Conservation (phyloP, 2,113 vertebrate genomes). For the Mola mola region DNA sequence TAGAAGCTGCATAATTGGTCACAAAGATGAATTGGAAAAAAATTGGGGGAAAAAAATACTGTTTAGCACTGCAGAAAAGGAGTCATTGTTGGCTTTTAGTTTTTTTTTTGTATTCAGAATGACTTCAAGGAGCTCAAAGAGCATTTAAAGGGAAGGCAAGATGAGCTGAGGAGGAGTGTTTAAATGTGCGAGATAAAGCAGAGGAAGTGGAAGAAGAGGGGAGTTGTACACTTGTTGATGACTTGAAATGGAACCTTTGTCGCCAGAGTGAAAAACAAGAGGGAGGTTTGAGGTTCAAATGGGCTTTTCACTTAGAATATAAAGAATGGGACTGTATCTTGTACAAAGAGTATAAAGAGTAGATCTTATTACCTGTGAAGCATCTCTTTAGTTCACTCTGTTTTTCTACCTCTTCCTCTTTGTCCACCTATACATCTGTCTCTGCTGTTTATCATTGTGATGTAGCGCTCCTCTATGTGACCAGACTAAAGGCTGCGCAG, state of each 20-base stretch:
- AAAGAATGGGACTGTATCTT: conserved; percentile 5
- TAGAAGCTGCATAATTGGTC: conserved; percentile 36
- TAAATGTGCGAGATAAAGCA: too few species aligned
- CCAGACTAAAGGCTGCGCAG: conserved; percentile 67
- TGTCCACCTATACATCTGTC: conserved; percentile 40
- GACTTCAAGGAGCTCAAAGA: not conserved
- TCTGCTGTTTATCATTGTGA: conserved; percentile 29
- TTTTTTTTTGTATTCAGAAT: conserved; percentile 2
- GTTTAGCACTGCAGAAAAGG: conserved; percentile 36
- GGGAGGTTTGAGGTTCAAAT: not conserved
- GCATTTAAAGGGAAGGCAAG: not conserved
- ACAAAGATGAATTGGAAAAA: conserved; percentile 38
- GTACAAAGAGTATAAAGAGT: conserved; percentile 26
- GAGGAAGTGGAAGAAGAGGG: not conserved
- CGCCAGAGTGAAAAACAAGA: conserved; percentile 1
- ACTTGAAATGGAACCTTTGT: not conserved
- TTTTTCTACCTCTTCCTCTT: conserved; percentile 53
- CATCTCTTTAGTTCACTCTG: conserved; percentile 42
- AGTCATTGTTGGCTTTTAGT: not conserved
- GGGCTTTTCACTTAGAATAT: conserved; percentile 1
- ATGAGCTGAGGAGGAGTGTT: not conserved
- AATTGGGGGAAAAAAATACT: conserved; percentile 62
- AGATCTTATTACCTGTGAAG: conserved; percentile 52
- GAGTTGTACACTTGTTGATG: not conserved
- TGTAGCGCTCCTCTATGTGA: conserved; percentile 44